These are phyloP conservation scores for Alviniconcha strummeri DNA, from an alignment of 2,888 invertebrate species.

Conservation along the genomic window DNA sequence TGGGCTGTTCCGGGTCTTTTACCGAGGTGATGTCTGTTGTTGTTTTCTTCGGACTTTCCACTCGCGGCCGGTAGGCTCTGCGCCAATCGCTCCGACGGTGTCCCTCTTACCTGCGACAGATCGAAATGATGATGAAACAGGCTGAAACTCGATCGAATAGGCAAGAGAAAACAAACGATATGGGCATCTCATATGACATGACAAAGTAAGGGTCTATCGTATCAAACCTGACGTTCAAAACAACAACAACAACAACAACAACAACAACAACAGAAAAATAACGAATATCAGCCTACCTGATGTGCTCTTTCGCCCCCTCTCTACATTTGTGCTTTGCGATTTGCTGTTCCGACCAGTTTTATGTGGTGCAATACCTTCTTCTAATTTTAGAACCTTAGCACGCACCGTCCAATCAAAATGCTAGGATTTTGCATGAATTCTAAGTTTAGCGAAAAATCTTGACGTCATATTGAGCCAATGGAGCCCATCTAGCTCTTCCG, in stretches of 20 bases:
- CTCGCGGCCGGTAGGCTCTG: conserved; percentile 27
- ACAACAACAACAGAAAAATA: neutral
- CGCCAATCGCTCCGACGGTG: conserved; percentile 34
- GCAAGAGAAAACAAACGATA: too few relatives aligned
- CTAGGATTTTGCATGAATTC: conserved; percentile 25
- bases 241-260: neutral
- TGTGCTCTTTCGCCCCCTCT: conserved; percentile 48
- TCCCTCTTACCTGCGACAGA: conserved; percentile 16
- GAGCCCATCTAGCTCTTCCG: neutral
- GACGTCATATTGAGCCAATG: conserved; percentile 33
- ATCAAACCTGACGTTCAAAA: neutral
- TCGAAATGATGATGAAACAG: conserved; percentile 10
- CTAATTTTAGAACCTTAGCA: conserved; percentile 51
- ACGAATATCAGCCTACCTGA: neutral
- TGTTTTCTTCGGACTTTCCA: conserved; percentile 22
- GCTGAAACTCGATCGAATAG: too few relatives aligned
- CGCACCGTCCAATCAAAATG: conserved; percentile 36
- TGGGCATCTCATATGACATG: neutral
- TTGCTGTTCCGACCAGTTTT: neutral
- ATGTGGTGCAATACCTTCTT: conserved; percentile 59
- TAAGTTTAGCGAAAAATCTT: conserved; percentile 14
- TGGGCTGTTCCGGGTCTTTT: neutral
- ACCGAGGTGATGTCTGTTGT: conserved; percentile 12
- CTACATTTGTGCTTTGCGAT: conserved; percentile 17
- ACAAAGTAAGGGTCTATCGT: neutral